Percentiles rank a stretch among this genome's conserved stretches.
Conservation (phyloP, 37 sponge, comb jelly and placozoan genomes). For the Lycopodina hypogea region DNA sequence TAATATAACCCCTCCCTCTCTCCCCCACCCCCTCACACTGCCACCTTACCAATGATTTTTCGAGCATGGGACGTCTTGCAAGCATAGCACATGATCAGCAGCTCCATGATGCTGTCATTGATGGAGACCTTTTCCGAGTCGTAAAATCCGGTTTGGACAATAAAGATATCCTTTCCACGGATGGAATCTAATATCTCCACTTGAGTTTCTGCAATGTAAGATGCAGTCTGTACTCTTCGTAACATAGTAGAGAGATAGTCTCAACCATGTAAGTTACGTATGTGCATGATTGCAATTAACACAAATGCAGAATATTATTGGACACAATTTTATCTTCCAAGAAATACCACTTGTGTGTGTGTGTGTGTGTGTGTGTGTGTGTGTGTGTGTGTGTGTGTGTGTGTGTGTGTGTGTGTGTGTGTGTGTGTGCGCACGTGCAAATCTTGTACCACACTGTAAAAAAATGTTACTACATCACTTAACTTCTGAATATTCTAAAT, state of each 20-base stretch:
- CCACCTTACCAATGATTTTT: slow-evolving; percentile 78
- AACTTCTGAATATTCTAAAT: too few relatives aligned
- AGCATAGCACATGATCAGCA: slow-evolving; percentile 90
- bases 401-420: too few relatives aligned
- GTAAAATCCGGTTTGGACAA: slow-evolving; percentile 84
- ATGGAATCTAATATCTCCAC: slow-evolving; percentile 83
- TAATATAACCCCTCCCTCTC: too few relatives aligned
- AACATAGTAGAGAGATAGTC: neutral
- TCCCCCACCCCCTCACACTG: too few relatives aligned
- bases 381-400: too few relatives aligned
- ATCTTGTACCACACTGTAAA: too few relatives aligned
- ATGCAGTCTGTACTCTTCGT: neutral
- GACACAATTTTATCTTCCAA: too few relatives aligned
- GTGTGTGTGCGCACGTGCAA: too few relatives aligned
- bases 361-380: too few relatives aligned
- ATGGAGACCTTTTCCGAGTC: slow-evolving; percentile 12
- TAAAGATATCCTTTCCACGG: slow-evolving; percentile 91
- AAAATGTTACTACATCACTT: too few relatives aligned
- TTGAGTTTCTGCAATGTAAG: slow-evolving; percentile 52
- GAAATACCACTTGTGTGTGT: too few relatives aligned
- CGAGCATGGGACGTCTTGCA: slow-evolving; percentile 89
- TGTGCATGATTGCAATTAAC: neutral
- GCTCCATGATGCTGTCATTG: slow-evolving; percentile 92
- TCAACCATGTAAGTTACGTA: neutral
- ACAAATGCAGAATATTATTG: too few relatives aligned